Conservation (phyloP, 2,113 vertebrate species). For the Tupaia tana region DNA sequence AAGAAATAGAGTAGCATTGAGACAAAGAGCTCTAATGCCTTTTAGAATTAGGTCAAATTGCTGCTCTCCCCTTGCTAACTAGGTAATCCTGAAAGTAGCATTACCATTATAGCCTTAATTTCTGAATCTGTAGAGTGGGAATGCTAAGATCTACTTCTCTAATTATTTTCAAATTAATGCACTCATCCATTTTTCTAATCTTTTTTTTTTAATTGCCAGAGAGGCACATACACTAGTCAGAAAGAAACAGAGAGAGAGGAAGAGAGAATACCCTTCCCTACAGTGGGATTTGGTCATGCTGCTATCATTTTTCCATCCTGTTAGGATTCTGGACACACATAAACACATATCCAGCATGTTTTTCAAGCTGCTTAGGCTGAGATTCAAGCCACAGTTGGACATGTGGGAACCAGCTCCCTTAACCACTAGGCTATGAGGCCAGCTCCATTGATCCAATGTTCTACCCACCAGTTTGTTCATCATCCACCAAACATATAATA, state of each 20-base stretch:
- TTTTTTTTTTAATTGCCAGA: background rate
- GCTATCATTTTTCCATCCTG: no score
- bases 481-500: background rate
- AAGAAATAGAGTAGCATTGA: background rate
- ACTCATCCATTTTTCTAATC: background rate
- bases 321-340: no score
- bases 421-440: no score
- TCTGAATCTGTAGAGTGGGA: background rate
- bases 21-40: background rate
- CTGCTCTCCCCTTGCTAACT: background rate
- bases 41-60: background rate
- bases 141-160: background rate
- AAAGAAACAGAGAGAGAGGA: no score
- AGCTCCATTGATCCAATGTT: background rate
- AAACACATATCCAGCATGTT: no score
- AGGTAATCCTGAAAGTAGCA: background rate
- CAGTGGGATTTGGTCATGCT: no score
- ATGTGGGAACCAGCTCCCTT: no score
- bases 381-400: no score
- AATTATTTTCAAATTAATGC: background rate
- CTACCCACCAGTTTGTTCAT: background rate
- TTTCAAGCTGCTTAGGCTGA: no score
- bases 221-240: no score
- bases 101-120: background rate
- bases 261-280: no score